phyloP scores from a whole-genome alignment of 2,888 invertebrate genomes.

The Odontocolon sp. region DNA sequence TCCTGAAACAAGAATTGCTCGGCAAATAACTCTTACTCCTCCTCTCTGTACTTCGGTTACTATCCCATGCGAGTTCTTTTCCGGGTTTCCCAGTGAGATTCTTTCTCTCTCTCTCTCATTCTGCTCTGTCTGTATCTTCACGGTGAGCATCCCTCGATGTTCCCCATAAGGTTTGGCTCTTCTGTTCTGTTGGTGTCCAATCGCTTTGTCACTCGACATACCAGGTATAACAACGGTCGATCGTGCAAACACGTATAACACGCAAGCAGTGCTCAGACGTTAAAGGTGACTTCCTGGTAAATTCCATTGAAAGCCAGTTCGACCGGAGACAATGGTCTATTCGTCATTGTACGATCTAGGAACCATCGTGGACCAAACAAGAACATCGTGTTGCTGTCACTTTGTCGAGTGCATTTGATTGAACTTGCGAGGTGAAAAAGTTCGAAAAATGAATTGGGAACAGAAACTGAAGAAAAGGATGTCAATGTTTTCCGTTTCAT shows the following conservation, averaged over 20 bases:
- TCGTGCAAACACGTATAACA: slow-evolving; percentile 26
- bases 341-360: no score
- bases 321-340: neutral
- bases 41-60: slow-evolving; percentile 45
- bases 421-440: no score
- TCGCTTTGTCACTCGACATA: slow-evolving; percentile 40
- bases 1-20: slow-evolving; percentile 68
- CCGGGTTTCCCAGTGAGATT: slow-evolving; percentile 3
- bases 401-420: no score
- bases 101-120: neutral
- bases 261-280: neutral
- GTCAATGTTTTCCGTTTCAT: no score
- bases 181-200: slow-evolving; percentile 10
- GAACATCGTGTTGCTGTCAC: no score
- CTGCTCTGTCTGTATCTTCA: slow-evolving; percentile 14
- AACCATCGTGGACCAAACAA: neutral
- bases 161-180: slow-evolving; percentile 18
- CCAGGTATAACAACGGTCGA: slow-evolving; percentile 6
- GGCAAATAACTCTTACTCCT: slow-evolving; percentile 66
- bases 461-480: no score
- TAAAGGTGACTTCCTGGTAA: slow-evolving; percentile 40
- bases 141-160: slow-evolving; percentile 4
- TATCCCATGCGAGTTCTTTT: slow-evolving; percentile 35
- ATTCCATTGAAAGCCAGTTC: slow-evolving; percentile 36
- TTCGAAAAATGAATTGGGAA: no score